Percentiles rank a stretch among this genome's conserved stretches.
Conservation (phyloP, 2,888 invertebrate species). For the Perithous albicinctus region DNA sequence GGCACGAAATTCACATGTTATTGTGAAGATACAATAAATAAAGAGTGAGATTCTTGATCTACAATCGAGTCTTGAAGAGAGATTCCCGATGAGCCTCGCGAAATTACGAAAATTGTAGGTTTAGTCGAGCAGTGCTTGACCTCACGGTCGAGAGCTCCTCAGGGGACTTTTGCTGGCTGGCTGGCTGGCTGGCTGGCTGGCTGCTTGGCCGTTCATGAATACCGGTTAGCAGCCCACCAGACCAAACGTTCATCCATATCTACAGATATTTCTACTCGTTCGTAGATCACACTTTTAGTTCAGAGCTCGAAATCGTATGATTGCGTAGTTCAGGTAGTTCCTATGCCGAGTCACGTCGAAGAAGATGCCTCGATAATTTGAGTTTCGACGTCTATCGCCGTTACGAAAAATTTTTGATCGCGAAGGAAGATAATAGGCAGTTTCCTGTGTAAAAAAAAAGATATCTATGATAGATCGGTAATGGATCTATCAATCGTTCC, state of each 20-base stretch:
- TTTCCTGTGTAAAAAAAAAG: neutral
- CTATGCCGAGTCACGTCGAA: neutral
- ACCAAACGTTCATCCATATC: slow-evolving; percentile 12
- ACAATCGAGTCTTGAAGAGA: neutral
- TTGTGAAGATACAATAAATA: neutral
- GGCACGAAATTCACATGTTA: neutral
- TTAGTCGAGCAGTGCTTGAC: slow-evolving; percentile 73
- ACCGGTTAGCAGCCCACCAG: slow-evolving; percentile 8
- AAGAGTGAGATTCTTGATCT: neutral
- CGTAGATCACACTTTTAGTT: neutral
- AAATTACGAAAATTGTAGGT: slow-evolving; percentile 79
- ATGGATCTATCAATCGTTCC: too few species aligned
- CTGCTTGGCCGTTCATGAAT: slow-evolving; percentile 35
- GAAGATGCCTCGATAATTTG: neutral
- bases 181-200: slow-evolving; percentile 19
- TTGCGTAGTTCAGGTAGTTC: neutral
- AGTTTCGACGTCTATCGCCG: neutral
- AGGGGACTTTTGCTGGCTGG: slow-evolving; percentile 17
- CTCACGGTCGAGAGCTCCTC: slow-evolving; percentile 60
- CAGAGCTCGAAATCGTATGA: neutral
- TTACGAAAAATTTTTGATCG: neutral
- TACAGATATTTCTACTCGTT: neutral
- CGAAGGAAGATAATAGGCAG: neutral
- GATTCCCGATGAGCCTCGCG: slow-evolving; percentile 53
- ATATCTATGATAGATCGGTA: too few species aligned